Evolutionary conservation across 2,797 vertebrate species (phyloP).

Genomic region (Microctenopoma steveboyesi): DNA sequence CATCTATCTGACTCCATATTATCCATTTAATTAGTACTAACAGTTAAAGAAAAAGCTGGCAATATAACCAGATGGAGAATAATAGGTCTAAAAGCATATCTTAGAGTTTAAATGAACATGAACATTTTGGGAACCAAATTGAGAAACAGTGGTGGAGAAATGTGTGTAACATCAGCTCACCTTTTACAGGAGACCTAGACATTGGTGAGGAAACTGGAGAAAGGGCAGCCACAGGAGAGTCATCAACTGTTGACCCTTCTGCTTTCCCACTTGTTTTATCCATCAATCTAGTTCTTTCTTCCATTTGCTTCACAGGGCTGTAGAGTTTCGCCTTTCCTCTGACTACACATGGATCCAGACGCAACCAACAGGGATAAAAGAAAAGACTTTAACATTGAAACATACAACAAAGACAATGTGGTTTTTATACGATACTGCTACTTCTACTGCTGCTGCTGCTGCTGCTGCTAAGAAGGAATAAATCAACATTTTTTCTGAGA

Average conservation of each 20-base stretch:
- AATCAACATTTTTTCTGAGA: neutral
- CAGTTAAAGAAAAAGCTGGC: too few species aligned
- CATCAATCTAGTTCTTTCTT: conserved; percentile 6
- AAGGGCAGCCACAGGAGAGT: neutral
- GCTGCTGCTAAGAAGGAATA: neutral
- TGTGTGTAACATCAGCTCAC: conserved; percentile 34
- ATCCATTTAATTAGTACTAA: too few species aligned
- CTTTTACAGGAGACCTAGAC: conserved; percentile 62
- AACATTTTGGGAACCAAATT: too few species aligned
- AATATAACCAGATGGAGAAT: too few species aligned
- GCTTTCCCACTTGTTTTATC: conserved; percentile 8
- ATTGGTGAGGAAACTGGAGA: conserved; percentile 36
- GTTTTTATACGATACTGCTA: neutral
- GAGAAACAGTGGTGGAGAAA: neutral
- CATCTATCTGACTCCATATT: too few species aligned
- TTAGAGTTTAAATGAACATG: too few species aligned
- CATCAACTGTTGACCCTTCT: conserved; percentile 15
- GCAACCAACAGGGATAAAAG: neutral
- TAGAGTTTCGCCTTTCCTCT: conserved; percentile 51
- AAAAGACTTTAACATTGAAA: neutral
- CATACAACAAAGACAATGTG: neutral
- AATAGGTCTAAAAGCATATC: too few species aligned
- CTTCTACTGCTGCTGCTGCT: too few species aligned
- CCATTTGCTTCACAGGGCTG: conserved; percentile 33
- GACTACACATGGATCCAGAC: conserved; percentile 38